Evolutionary conservation across 2,113 vertebrate genomes (phyloP), one percentile per base, ranked within the genome.

Genomic region (Gambusia affinis): DNA sequence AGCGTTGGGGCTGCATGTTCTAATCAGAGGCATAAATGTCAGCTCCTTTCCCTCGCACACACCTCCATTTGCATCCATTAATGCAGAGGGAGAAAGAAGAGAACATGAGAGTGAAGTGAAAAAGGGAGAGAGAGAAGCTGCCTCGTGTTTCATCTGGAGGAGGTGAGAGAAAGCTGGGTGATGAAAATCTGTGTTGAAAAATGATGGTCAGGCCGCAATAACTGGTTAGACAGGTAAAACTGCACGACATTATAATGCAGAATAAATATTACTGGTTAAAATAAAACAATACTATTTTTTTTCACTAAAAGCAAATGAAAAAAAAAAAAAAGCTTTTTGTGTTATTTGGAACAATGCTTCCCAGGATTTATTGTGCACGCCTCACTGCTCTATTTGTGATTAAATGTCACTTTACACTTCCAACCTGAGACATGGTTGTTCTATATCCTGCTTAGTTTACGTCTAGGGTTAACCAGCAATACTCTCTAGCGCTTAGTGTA

Each of bases 11-110:
- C 87, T 87, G 84, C 88, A 84, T 85, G 88, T 88, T 92, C 90
- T 92, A 93, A 91, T 91, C 91, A 92, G 88, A 90, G 85, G 87
- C 92, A 92, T 92, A 91, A 92, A 94, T 93, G 91, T 92, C 92
- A 93, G 88, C 87, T 88, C 85, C 88, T 89, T 90, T 85, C 88
- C 80, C 78, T 79, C 64, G 78, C 87, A 82, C 87, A 92, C 79
- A 80, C 86, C 87, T 88, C 85, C 90, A 92, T 93, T 90, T 90
- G 85, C 90, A 92, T 92, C 89, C 87, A 91, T 93, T 92, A 89
- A 90, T 79, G 82, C 83, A 84, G 88, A 78, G 70, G 72, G 80
- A 79, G 82, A 67, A 67, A 67, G 70, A 67, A 81, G 17, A 69
- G 83, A 83, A 85, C 24, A 80, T 73, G 89, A 79, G 86, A 84